Conservation (phyloP, 2,888 invertebrate species). For the Noctua fimbriata region DNA sequence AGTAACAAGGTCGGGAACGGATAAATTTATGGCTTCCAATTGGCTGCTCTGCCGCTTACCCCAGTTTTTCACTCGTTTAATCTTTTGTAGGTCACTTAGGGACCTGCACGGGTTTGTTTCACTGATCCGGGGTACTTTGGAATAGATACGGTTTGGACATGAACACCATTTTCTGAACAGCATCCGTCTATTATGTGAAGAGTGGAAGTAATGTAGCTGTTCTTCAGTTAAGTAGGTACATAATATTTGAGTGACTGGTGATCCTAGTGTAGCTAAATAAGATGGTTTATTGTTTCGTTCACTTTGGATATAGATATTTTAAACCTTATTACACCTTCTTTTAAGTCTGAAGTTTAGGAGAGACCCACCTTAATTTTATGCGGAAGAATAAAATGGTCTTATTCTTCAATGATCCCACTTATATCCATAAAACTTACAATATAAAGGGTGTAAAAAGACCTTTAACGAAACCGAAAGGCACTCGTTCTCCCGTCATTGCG, state of each 20-base stretch:
- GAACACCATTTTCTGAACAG: constrained; percentile 8
- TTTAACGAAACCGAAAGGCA: no score
- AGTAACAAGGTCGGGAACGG: constrained; percentile 64
- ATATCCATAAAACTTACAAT: not conserved
- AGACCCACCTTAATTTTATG: not conserved
- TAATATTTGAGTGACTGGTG: not conserved
- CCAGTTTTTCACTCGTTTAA: constrained; percentile 69
- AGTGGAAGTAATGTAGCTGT: not conserved
- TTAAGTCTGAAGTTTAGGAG: not conserved
- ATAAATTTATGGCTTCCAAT: constrained; percentile 74
- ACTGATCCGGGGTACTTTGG: constrained; percentile 40
- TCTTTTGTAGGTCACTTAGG: constrained; percentile 66
- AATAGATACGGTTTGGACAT: constrained; percentile 29
- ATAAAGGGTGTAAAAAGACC: no score
- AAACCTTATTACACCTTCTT: not conserved
- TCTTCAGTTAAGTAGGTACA: not conserved
- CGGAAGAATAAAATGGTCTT: not conserved
- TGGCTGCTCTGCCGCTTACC: constrained; percentile 64
- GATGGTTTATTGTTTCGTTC: not conserved
- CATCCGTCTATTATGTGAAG: not conserved
- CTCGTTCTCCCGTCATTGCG: no score
- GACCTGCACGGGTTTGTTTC: constrained; percentile 41
- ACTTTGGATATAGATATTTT: not conserved
- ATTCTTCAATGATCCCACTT: not conserved
- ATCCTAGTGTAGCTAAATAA: not conserved